phyloP scores from a whole-genome alignment of 2,888 invertebrate genomes.

The Diploptera punctata region DNA sequence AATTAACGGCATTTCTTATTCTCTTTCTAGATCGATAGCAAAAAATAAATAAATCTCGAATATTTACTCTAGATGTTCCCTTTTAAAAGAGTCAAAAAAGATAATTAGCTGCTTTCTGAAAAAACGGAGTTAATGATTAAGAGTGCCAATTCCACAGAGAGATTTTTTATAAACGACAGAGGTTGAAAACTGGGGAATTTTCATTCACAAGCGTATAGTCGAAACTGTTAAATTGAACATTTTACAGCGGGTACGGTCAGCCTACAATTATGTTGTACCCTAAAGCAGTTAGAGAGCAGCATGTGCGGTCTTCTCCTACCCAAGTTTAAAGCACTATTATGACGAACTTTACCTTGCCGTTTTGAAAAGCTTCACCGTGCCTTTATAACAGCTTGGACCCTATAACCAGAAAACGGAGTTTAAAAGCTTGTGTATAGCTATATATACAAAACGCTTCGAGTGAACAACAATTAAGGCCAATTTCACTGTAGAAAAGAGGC shows the following conservation, averaged over 20 bases:
- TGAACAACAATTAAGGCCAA: slow-evolving; percentile 24
- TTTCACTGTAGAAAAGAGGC: slow-evolving; percentile 15
- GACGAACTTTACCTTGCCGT: slow-evolving; percentile 16
- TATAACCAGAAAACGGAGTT: slow-evolving; percentile 19
- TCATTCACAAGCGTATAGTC: neutral
- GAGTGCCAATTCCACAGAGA: too few species aligned
- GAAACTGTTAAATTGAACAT: slow-evolving; percentile 19
- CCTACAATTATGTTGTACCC: slow-evolving; percentile 13
- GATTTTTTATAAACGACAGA: too few species aligned
- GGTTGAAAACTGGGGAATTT: slow-evolving; percentile 5
- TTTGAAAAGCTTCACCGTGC: slow-evolving; percentile 24
- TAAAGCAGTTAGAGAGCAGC: neutral
- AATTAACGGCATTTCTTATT: too few species aligned
- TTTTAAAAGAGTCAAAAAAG: too few species aligned
- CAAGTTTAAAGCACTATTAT: slow-evolving; percentile 27
- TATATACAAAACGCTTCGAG: slow-evolving; percentile 9
- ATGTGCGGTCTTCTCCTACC: slow-evolving; percentile 13
- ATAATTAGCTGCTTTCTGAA: too few species aligned
- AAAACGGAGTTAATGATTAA: too few species aligned
- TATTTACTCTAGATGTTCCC: too few species aligned
- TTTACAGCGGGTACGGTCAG: neutral
- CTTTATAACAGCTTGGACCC: slow-evolving; percentile 19
- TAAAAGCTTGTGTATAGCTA: slow-evolving; percentile 15
- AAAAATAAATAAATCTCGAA: too few species aligned
- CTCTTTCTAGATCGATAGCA: too few species aligned